phyloP scores from a whole-genome alignment of 2,888 invertebrate genomes.

The Piscicola geometra region DNA sequence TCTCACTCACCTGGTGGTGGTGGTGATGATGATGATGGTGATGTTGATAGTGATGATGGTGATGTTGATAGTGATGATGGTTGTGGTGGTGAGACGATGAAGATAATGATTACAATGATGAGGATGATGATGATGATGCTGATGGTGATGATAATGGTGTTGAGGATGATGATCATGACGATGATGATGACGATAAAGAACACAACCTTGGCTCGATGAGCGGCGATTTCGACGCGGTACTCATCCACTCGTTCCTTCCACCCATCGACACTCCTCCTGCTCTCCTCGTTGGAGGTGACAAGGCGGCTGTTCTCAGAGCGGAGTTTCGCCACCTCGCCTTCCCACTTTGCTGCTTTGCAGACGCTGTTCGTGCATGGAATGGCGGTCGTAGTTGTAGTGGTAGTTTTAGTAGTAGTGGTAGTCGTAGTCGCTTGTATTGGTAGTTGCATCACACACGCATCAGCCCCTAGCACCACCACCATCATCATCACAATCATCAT shows the following conservation, averaged over 20 bases:
- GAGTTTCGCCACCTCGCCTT: slow-evolving; percentile 86
- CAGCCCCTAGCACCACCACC: too few relatives aligned
- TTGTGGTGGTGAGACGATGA: too few relatives aligned
- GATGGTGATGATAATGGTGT: neutral
- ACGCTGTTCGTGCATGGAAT: slow-evolving; percentile 67
- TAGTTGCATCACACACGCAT: too few relatives aligned
- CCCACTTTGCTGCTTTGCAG: slow-evolving; percentile 97
- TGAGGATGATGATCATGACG: too few relatives aligned
- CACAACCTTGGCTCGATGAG: slow-evolving; percentile 53
- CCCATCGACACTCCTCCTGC: slow-evolving; percentile 94
- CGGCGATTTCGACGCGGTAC: slow-evolving; percentile 57
- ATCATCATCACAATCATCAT: neutral
- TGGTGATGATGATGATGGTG: too few relatives aligned
- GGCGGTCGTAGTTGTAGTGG: neutral
- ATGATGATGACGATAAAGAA: neutral
- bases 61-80: too few relatives aligned
- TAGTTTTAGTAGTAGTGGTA: too few relatives aligned
- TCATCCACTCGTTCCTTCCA: slow-evolving; percentile 90
- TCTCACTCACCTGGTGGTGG: neutral
- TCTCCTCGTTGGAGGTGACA: slow-evolving; percentile 88
- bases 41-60: too few relatives aligned
- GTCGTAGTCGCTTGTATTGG: too few relatives aligned
- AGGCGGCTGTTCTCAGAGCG: slow-evolving; percentile 92
- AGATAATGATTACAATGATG: neutral
- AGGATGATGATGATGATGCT: neutral